Base-by-base conservation (phyloP, 2,888 invertebrate genomes). In the Lasioglossum lativentre region DNA sequence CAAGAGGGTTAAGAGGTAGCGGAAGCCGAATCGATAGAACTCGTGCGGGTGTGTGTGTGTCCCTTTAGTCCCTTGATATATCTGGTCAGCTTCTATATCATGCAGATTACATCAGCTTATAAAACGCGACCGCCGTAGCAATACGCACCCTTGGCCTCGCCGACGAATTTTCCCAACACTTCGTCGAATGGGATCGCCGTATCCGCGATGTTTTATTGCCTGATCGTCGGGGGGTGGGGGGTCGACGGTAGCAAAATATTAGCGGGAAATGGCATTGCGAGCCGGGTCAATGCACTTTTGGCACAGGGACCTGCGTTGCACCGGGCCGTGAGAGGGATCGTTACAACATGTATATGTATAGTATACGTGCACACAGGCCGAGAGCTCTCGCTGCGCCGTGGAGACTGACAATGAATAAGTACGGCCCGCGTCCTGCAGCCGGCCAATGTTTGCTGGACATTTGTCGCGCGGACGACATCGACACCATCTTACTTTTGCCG, bases 271-370 rank as follows among this genome's bases (percentile, higher is more conserved):
- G 80, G 82, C 76, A 84, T 80, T 77, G 88, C 83, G 30, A 70
- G 38, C 47, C 66, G 75, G 86, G 89, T 89, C 89, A 78, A 90
- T 89, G 90, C 82, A 88, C 89, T 89, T 89, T 89, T 89, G 90
- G 89, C 89, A 88, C 88, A 76, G 80, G 68, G 78, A 68, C 52
- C 47, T 66, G 80, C 74, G 80, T 80, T 66, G 72, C 68, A 76
- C 70, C 45, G 30, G 56, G 68, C 70, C 45, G 75, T 45, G 59
- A 40, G 76, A 47, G 70, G 72, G 86, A 89, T 88, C 89, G 88
- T 88, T 88, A 88, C 86, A 45, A 70, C 80, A 76, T 71, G 56
- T 74, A 74, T 73, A 75, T 59, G 45, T 70, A 71, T 72, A 73
- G 5, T 52, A 52, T 23, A 2, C 47, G 19, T 34, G 56, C 42